Conservation (phyloP, 1,140 invertebrate genomes). For the Penaeus vannamei region DNA sequence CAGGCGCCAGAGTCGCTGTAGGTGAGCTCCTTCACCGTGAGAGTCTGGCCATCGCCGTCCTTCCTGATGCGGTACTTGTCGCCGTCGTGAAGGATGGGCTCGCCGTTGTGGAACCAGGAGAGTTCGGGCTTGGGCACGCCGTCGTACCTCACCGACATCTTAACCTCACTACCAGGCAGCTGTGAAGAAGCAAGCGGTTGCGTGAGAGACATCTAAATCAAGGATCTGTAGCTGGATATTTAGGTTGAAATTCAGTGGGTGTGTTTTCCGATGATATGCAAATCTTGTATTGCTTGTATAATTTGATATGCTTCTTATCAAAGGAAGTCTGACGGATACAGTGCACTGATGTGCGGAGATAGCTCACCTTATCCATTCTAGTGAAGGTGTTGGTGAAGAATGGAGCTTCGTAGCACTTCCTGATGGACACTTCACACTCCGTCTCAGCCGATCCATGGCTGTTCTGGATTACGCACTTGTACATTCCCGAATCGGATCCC, state of each 20-base stretch:
- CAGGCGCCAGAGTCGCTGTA: conserved; percentile 82
- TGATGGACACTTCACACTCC: conserved; percentile 80
- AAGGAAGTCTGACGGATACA: neutral
- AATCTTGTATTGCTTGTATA: neutral
- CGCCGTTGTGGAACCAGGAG: conserved; percentile 86
- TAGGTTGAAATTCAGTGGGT: neutral
- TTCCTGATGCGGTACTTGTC: conserved; percentile 84
- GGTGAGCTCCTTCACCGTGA: conserved; percentile 82
- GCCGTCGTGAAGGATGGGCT: conserved; percentile 76
- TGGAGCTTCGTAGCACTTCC: conserved; percentile 86
- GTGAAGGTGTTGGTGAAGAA: conserved; percentile 86
- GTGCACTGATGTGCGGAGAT: neutral
- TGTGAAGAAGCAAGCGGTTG: conserved; percentile 69
- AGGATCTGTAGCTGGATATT: neutral
- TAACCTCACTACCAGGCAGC: conserved; percentile 83
- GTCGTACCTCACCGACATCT: conserved; percentile 84
- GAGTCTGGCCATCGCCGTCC: conserved; percentile 83
- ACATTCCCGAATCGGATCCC: conserved; percentile 83
- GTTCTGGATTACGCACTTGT: conserved; percentile 82
- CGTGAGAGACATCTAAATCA: neutral
- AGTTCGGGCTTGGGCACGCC: conserved; percentile 91
- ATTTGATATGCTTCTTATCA: neutral
- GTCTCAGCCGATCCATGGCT: conserved; percentile 81
- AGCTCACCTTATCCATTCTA: conserved; percentile 84
- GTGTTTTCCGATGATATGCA: neutral